Evolutionary conservation across 2,797 vertebrate species (phyloP).

Genomic region (Malurus leucopterus): DNA sequence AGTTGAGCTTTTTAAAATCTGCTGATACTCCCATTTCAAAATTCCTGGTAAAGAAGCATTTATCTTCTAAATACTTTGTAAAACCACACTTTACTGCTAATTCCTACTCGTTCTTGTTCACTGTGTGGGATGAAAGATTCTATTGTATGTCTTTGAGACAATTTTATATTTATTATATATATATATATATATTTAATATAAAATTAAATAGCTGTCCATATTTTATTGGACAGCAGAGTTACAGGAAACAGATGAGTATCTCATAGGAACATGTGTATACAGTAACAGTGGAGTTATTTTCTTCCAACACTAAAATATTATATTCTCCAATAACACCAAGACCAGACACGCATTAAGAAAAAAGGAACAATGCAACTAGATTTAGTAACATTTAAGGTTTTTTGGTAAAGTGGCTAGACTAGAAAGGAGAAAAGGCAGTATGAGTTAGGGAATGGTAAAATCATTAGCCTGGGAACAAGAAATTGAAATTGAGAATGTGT

Average conservation of each 20-base stretch:
- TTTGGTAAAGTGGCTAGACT: neutral
- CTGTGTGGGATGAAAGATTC: neutral
- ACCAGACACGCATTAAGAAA: neutral
- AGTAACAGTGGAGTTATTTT: neutral
- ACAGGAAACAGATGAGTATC: neutral
- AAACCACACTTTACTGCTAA: neutral
- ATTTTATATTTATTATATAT: neutral
- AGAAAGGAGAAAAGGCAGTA: neutral
- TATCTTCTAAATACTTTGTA: neutral
- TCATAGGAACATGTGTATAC: neutral
- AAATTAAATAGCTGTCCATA: no score
- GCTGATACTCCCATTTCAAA: neutral
- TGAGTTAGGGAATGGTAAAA: neutral
- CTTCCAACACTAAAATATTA: neutral
- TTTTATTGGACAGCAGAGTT: neutral
- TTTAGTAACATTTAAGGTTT: neutral
- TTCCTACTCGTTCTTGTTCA: neutral
- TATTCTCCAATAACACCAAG: neutral
- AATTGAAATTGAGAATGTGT: neutral
- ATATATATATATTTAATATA: no score
- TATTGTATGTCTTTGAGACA: neutral
- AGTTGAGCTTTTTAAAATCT: neutral
- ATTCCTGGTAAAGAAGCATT: neutral
- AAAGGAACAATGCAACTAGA: neutral
- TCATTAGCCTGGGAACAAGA: neutral